A percentile compares a stretch with the other conserved stretches of the same genome.
These are phyloP conservation scores for Slavum lentiscoides DNA, from an alignment of 2,888 invertebrate species.

Conservation along the genomic window DNA sequence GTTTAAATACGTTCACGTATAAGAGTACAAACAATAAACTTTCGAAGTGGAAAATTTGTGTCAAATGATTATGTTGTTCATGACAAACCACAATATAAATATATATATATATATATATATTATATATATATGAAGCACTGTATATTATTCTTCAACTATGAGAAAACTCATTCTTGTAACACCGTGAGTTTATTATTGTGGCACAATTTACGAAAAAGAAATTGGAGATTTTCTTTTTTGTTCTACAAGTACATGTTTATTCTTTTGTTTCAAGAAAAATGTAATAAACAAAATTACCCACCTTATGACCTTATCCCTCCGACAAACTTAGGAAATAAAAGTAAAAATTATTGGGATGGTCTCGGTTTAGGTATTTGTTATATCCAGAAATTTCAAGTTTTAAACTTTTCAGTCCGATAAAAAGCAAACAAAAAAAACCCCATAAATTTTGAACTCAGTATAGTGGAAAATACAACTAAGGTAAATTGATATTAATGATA, in stretches of 20 bases:
- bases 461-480: not conserved
- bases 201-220: not conserved
- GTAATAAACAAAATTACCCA: constrained; percentile 23
- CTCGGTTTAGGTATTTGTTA: not conserved
- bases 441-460: not conserved
- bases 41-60: not conserved
- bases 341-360: not conserved
- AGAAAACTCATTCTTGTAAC: not conserved
- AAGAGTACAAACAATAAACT: too few species aligned
- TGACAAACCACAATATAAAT: not conserved
- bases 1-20: not conserved
- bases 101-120: too few species aligned
- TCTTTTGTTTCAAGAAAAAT: not conserved
- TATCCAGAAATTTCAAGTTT: not conserved
- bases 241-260: not conserved
- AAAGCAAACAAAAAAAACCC: not conserved
- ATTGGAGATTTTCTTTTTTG: not conserved
- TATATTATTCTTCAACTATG: not conserved
- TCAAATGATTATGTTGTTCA: not conserved
- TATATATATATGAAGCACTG: too few species aligned
- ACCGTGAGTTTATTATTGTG: not conserved
- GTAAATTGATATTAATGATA: not conserved
- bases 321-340: not conserved
- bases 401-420: not conserved
- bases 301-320: not conserved